phyloP scores from a whole-genome alignment of 2,113 vertebrate genomes.

The Campylomormyrus numenius region DNA sequence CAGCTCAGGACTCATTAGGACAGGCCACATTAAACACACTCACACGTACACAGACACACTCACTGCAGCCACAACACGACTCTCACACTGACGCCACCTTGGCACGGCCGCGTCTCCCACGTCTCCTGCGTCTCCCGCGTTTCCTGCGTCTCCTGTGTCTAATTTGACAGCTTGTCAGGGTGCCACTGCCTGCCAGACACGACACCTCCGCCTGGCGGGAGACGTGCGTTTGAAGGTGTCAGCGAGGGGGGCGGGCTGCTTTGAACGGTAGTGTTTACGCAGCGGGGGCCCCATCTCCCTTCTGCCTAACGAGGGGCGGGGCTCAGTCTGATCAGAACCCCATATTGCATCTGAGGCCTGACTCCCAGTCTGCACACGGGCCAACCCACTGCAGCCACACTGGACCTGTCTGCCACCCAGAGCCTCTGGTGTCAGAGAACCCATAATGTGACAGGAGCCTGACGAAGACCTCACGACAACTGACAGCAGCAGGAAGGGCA shows the following conservation, averaged over 20 bases:
- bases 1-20: constrained; percentile 44
- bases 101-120: constrained; percentile 64
- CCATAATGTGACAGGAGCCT: not conserved
- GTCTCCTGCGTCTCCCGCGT: constrained; percentile 69
- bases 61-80: constrained; percentile 33
- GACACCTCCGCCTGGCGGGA: constrained; percentile 59
- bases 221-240: constrained; percentile 67
- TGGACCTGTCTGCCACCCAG: constrained; percentile 12
- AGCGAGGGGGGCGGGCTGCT: constrained; percentile 48
- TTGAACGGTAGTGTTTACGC: constrained; percentile 60
- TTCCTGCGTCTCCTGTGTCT: constrained; percentile 68
- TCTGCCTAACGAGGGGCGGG: constrained; percentile 40
- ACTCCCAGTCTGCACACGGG: constrained; percentile 43
- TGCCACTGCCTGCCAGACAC: constrained; percentile 66
- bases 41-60: not conserved
- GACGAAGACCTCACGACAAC: not conserved
- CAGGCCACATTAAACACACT: constrained; percentile 33
- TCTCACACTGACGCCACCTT: constrained; percentile 49
- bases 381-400: constrained; percentile 28
- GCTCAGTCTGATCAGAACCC: constrained; percentile 44
- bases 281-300: constrained; percentile 48
- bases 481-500: not conserved
- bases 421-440: not conserved
- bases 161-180: constrained; percentile 73
- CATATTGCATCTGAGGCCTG: constrained; percentile 45